phyloP scores from a whole-genome alignment of 2,888 invertebrate species.

The Agrotis ipsilon region DNA sequence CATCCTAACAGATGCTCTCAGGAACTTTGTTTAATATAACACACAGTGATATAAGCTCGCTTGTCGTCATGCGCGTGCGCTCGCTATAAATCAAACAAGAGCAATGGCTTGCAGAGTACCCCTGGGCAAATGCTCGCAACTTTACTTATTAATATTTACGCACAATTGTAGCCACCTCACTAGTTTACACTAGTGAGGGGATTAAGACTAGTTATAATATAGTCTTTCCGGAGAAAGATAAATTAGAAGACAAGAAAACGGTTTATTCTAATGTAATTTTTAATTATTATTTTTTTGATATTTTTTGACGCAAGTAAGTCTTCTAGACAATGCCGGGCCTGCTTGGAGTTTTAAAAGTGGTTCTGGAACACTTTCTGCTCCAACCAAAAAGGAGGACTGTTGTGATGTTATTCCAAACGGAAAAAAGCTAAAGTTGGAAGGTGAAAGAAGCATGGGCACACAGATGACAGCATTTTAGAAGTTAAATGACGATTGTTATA shows the following conservation, averaged over 20 bases:
- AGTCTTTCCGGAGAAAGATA: neutral
- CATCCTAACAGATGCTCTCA: conserved; percentile 35
- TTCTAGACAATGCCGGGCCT: no score
- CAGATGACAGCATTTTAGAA: no score
- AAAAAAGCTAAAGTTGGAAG: no score
- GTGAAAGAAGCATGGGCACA: no score
- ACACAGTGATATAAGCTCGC: conserved; percentile 45
- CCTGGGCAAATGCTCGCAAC: conserved; percentile 49
- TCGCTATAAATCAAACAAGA: conserved; percentile 53
- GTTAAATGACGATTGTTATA: no score
- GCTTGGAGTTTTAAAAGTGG: no score
- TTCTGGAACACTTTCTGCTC: no score
- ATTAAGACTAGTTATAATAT: neutral
- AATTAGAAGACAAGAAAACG: neutral
- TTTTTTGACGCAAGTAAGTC: no score
- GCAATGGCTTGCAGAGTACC: conserved; percentile 46
- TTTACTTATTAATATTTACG: conserved; percentile 56
- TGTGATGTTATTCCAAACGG: no score
- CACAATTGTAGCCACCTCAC: conserved; percentile 52
- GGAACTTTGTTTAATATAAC: conserved; percentile 53
- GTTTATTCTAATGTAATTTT: neutral
- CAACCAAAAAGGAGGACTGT: no score
- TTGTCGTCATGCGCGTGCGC: conserved; percentile 51
- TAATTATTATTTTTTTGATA: no score
- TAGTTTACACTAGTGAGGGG: conserved; percentile 13